These are phyloP conservation scores for Cetoscarus ocellatus DNA, from an alignment of 2,797 vertebrate genomes.

Conservation along the genomic window DNA sequence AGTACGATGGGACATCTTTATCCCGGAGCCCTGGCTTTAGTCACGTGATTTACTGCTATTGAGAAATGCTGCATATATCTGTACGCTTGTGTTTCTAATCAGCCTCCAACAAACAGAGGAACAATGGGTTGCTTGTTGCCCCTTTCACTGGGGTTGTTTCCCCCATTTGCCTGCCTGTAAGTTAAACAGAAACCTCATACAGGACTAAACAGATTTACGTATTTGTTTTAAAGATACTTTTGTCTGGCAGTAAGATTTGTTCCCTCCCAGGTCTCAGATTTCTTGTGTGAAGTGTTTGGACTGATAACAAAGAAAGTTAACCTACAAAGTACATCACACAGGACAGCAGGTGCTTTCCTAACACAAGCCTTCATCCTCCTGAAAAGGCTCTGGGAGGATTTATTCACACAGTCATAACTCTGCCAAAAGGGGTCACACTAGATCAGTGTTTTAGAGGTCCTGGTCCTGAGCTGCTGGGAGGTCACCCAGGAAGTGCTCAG, in stretches of 20 bases:
- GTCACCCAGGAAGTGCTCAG: no score
- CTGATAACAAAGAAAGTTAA: slow-evolving; percentile 18
- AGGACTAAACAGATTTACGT: neutral
- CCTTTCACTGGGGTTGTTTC: neutral
- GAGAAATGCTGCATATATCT: slow-evolving; percentile 3
- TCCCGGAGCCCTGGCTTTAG: slow-evolving; percentile 1
- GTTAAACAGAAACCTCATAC: slow-evolving; percentile 27
- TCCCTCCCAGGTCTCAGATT: neutral
- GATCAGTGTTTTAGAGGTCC: neutral
- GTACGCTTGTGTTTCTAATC: slow-evolving; percentile 41
- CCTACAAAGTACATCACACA: neutral
- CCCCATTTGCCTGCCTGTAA: neutral
- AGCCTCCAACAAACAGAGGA: slow-evolving; percentile 17
- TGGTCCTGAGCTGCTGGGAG: neutral
- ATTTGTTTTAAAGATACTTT: neutral
- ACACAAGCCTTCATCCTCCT: neutral
- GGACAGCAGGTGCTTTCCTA: slow-evolving; percentile 4
- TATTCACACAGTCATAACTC: neutral
- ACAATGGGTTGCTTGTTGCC: slow-evolving; percentile 42
- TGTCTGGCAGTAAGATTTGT: neutral
- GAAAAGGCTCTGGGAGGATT: neutral
- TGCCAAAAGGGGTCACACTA: neutral
- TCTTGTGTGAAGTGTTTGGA: slow-evolving; percentile 17
- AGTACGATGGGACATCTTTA: no score
- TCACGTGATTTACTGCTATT: slow-evolving; percentile 6